These are phyloP conservation scores for Eonycteris spelaea DNA, from an alignment of 2,113 vertebrate genomes.

Conservation along the genomic window DNA sequence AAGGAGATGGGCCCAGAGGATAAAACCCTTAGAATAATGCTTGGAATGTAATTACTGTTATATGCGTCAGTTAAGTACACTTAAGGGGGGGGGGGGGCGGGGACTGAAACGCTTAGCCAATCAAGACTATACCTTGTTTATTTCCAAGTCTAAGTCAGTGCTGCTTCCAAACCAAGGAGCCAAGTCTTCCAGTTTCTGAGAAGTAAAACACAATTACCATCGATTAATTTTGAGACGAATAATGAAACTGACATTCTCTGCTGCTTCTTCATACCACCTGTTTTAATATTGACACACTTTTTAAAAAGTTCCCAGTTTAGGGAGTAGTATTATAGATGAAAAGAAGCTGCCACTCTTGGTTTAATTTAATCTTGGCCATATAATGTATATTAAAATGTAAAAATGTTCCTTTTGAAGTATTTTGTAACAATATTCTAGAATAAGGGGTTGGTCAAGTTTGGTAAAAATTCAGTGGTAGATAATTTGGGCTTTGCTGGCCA, in stretches of 20 bases:
- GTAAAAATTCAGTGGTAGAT: not conserved
- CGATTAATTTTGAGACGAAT: not conserved
- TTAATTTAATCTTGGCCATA: not conserved
- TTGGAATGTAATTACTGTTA: not conserved
- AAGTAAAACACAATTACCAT: not conserved
- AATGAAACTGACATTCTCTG: not conserved
- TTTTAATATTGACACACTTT: not conserved
- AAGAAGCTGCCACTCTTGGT: not conserved
- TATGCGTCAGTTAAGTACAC: not conserved
- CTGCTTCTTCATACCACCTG: not conserved
- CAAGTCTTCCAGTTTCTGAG: not conserved
- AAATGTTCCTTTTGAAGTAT: not conserved
- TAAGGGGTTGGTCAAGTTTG: not conserved
- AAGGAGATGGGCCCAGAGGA: not conserved
- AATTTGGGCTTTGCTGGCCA: not conserved
- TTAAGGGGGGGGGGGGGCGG: not conserved
- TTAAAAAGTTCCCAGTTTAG: not conserved
- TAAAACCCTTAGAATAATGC: not conserved
- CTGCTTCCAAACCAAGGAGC: not conserved
- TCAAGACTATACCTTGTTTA: not conserved
- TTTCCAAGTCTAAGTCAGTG: not conserved
- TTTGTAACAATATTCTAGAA: not conserved
- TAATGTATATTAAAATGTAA: not conserved
- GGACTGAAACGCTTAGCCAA: not conserved
- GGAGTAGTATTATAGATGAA: not conserved